Evolutionary conservation across 1,140 invertebrate species (phyloP).

Genomic region (Pachypeltis micranthus): DNA sequence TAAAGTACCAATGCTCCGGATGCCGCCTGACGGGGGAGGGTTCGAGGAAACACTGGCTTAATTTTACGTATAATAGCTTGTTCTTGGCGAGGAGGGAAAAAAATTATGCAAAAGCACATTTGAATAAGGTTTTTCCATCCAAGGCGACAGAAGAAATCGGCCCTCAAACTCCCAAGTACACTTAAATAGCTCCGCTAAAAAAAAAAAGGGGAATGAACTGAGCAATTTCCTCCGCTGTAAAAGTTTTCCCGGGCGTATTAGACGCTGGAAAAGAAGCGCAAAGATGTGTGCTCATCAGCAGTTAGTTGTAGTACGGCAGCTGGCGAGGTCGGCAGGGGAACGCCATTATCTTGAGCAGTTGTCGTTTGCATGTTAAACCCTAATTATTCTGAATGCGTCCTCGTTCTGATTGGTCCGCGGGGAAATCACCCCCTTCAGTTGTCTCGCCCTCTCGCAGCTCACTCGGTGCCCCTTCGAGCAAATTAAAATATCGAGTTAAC

Average conservation of each 20-base stretch:
- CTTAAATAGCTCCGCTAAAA: background rate
- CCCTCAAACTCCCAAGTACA: background rate
- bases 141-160: background rate
- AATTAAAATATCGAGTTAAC: too few species aligned
- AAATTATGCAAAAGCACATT: background rate
- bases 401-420: slow-evolving; percentile 6
- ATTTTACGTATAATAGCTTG: slow-evolving; percentile 3
- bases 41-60: background rate
- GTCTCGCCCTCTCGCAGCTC: too few species aligned
- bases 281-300: slow-evolving; percentile 10
- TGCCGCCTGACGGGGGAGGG: background rate
- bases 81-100: background rate
- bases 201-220: background rate
- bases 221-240: background rate
- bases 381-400: slow-evolving; percentile 1
- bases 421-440: slow-evolving; percentile 5
- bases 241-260: background rate
- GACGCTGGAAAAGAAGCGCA: background rate
- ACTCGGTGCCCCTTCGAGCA: too few species aligned
- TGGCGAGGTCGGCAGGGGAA: background rate
- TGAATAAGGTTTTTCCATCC: slow-evolving; percentile 9
- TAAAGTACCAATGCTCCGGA: background rate
- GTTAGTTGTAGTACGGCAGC: slow-evolving; percentile 6
- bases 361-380: slow-evolving; percentile 14
- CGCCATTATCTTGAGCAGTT: slow-evolving; percentile 10